These are phyloP conservation scores for Drosophila bocqueti DNA, from an alignment of 1,140 invertebrate genomes.

Conservation along the genomic window DNA sequence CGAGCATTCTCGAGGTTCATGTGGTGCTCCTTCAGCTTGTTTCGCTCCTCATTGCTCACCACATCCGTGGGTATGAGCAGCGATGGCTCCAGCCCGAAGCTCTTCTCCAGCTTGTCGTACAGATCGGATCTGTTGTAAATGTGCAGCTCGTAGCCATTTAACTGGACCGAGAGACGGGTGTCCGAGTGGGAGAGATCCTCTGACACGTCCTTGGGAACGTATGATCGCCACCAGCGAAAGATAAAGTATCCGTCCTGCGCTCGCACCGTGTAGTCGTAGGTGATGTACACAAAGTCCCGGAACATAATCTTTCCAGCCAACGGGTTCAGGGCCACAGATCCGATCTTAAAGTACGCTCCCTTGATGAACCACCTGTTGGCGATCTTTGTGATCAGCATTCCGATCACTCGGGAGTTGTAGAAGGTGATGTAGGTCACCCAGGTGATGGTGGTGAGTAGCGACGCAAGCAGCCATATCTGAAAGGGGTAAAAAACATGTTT, in stretches of 20 bases:
- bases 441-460: constrained; percentile 89
- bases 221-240: constrained; percentile 98
- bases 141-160: constrained; percentile 98
- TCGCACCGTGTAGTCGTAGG: constrained; percentile 96
- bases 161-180: constrained; percentile 95
- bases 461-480: constrained; percentile 89
- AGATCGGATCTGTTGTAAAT: constrained; percentile 97
- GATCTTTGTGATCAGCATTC: constrained; percentile 94
- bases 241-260: constrained; percentile 99
- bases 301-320: constrained; percentile 99
- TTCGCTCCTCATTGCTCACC: constrained; percentile 71
- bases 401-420: constrained; percentile 97
- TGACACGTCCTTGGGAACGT: constrained; percentile 97
- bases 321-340: constrained; percentile 97
- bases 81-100: constrained; percentile 93
- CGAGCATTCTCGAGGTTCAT: constrained; percentile 88
- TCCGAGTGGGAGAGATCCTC: constrained; percentile 98
- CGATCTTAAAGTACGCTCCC: constrained; percentile 95
- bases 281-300: constrained; percentile 97
- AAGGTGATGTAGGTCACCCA: constrained; percentile 98
- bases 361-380: constrained; percentile 94
- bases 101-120: constrained; percentile 95
- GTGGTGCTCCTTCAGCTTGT: constrained; percentile 86
- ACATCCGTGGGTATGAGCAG: constrained; percentile 88
- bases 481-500: not conserved